These are phyloP conservation scores for Eupithecia subumbrata DNA, from an alignment of 2,888 invertebrate genomes.

Conservation along the genomic window DNA sequence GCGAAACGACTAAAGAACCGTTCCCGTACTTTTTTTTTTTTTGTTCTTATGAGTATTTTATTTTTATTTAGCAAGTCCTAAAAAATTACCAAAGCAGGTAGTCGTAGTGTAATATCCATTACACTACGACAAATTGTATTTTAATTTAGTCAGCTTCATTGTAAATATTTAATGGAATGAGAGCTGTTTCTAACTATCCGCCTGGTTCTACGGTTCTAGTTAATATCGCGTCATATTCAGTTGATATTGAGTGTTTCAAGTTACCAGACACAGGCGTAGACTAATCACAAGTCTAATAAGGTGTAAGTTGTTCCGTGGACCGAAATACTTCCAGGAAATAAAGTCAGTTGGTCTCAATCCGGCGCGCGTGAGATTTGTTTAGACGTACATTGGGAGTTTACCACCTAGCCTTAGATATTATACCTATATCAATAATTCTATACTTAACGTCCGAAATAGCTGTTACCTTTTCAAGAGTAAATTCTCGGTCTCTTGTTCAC, in stretches of 20 bases:
- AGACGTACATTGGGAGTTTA: background rate
- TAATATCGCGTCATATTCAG: background rate
- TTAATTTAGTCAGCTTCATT: background rate
- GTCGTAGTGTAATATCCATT: too few species aligned
- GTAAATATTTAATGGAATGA: background rate
- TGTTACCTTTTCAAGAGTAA: background rate
- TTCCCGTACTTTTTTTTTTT: too few species aligned
- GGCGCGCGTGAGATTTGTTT: constrained; percentile 10
- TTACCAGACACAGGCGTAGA: constrained; percentile 22
- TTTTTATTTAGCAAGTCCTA: too few species aligned
- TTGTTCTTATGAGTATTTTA: too few species aligned
- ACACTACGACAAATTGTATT: too few species aligned
- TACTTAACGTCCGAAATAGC: background rate
- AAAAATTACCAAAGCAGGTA: background rate
- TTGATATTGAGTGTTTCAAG: constrained; percentile 11
- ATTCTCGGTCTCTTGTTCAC: too few species aligned
- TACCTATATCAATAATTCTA: background rate
- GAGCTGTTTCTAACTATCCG: background rate
- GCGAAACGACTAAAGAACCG: too few species aligned
- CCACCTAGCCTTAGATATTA: background rate
- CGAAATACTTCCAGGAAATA: constrained; percentile 38
- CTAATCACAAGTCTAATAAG: constrained; percentile 31
- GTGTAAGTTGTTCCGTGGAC: constrained; percentile 17
- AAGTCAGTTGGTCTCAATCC: constrained; percentile 2
- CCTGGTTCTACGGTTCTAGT: background rate